phyloP scores from a whole-genome alignment of 2,888 invertebrate species.

The Epiblema foenella region DNA sequence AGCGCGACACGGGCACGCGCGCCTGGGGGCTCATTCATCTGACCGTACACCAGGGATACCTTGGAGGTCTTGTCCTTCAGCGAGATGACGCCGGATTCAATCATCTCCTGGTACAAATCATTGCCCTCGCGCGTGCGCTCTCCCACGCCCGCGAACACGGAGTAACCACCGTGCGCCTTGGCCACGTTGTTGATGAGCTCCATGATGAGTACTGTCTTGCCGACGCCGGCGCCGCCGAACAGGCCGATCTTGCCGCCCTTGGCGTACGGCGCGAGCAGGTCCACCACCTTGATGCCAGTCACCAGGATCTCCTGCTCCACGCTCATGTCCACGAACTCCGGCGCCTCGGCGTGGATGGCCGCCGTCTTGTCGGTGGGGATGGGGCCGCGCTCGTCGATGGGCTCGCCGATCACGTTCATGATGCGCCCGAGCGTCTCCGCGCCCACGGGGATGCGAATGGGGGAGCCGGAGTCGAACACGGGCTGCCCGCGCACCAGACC shows the following conservation, averaged over 20 bases:
- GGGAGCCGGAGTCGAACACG: slow-evolving; percentile 92
- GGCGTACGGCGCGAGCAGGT: slow-evolving; percentile 95
- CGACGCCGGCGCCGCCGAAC: slow-evolving; percentile 98
- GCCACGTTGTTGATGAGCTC: slow-evolving; percentile 98
- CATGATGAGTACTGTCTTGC: slow-evolving; percentile 98
- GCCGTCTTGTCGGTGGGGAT: slow-evolving; percentile 91
- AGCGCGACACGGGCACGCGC: slow-evolving; percentile 97
- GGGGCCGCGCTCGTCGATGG: slow-evolving; percentile 96
- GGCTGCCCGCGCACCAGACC: slow-evolving; percentile 94
- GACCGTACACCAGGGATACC: slow-evolving; percentile 96
- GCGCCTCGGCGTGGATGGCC: slow-evolving; percentile 95
- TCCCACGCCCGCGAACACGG: slow-evolving; percentile 97
- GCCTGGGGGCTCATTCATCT: slow-evolving; percentile 99
- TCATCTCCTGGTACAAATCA: slow-evolving; percentile 98
- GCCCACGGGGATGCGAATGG: slow-evolving; percentile 97
- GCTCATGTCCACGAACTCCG: slow-evolving; percentile 96
- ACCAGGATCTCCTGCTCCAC: slow-evolving; percentile 95
- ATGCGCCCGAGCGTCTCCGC: slow-evolving; percentile 96
- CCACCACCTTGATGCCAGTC: slow-evolving; percentile 98
- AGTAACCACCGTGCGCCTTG: slow-evolving; percentile 98
- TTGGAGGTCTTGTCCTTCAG: slow-evolving; percentile 95
- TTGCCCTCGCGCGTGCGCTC: slow-evolving; percentile 99
- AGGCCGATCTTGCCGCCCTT: slow-evolving; percentile 98
- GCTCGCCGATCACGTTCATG: slow-evolving; percentile 95
- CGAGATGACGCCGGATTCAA: slow-evolving; percentile 96